Base-by-base conservation (phyloP, 2,888 invertebrate genomes). In the Pyralis farinalis region DNA sequence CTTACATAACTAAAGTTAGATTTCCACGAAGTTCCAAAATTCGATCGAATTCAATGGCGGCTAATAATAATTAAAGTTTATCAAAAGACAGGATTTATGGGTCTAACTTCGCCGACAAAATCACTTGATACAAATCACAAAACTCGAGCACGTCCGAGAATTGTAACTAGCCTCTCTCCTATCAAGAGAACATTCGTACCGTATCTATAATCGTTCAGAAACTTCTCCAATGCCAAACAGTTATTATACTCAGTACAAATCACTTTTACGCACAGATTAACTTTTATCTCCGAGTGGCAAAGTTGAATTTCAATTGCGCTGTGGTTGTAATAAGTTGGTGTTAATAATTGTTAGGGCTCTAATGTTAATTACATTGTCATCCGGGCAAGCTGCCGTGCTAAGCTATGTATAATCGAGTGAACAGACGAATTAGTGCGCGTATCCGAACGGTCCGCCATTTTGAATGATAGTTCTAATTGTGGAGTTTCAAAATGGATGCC, bases 281-380 rank as follows among this genome's bases (percentile, higher is more conserved):
- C 42, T 55, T 54, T 63, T 74, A 70, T 65, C 55, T 49, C 43
- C 40, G 22, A 25, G 39, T 9, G 28, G 37, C 62, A 67, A 57
- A 65, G 77, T 64, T 58, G 51, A 64, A 63, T 60, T 67, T 74
- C 62, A 68, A 70, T 66, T 62, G 46, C 22, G 21, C 34, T 31
- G 32, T 34, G 35, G 49, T 31, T 37, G 11, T 12, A 27, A 38
- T 45, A 46, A 46, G 20, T 43, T 38, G 34, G 37, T 34, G 16
- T 35, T 29, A 42, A 43, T 42, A 40, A 44, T 47, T 45, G 42
- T 44, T 37, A 38, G 34, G 42, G 37, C 28, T 33, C 48, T 69
- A 70, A 75, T 71, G 74, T 70, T 73, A 70, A 72, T 76, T 71
- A 73, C 60, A 76, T 70, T 71, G 74, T 70, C 71, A 72, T 63